Conservation (phyloP, 2,797 vertebrate species). For the Enteromius fasciolatus region DNA sequence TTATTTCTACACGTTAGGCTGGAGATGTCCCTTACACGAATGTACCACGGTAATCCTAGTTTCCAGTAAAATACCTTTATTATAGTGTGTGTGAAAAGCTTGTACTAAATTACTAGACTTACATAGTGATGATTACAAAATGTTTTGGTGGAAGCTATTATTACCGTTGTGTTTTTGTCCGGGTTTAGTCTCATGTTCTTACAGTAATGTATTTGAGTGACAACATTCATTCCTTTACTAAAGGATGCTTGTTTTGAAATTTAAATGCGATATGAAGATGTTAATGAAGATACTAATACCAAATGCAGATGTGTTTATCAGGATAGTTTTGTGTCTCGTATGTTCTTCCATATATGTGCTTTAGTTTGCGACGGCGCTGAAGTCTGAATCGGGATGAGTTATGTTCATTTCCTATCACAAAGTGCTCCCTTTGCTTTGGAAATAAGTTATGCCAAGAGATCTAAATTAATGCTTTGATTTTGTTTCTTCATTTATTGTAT, state of each 20-base stretch:
- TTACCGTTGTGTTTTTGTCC: neutral
- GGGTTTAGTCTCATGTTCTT: neutral
- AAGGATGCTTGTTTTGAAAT: constrained; percentile 8
- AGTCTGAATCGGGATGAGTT: neutral
- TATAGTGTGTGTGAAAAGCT: neutral
- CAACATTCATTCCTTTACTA: constrained; percentile 6
- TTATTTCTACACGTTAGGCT: constrained; percentile 33
- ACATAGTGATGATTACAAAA: neutral
- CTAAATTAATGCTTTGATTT: constrained; percentile 30
- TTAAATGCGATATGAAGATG: neutral
- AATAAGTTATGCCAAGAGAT: constrained; percentile 4
- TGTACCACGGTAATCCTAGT: neutral
- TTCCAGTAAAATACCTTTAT: neutral
- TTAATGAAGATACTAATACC: constrained; percentile 17
- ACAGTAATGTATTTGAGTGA: neutral
- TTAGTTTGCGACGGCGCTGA: constrained; percentile 19
- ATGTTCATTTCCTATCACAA: constrained; percentile 14
- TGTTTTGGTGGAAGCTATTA: neutral
- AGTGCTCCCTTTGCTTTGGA: constrained; percentile 19
- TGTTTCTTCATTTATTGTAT: neutral
- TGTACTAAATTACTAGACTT: neutral
- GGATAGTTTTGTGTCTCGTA: no score
- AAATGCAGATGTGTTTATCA: constrained; percentile 40
- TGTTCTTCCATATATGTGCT: constrained; percentile 30
- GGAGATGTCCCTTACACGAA: constrained; percentile 20